Conservation (phyloP, 2,113 vertebrate genomes). For the Siniperca chuatsi region DNA sequence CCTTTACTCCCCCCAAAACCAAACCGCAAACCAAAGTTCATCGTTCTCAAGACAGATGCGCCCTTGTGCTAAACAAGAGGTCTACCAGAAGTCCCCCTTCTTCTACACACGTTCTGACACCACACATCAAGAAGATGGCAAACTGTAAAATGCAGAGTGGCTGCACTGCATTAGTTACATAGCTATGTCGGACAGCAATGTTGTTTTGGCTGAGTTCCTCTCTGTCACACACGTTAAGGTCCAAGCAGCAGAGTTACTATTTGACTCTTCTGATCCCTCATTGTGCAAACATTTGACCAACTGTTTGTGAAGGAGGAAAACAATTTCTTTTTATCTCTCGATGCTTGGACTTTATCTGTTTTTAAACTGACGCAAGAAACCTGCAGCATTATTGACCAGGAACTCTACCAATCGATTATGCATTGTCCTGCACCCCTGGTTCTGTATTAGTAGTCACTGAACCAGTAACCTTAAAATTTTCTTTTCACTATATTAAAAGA, state of each 20-base stretch:
- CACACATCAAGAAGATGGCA: slow-evolving; percentile 60
- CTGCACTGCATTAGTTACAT: slow-evolving; percentile 79
- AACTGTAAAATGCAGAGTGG: slow-evolving; percentile 56
- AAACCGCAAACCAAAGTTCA: slow-evolving; percentile 63
- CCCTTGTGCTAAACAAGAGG: slow-evolving; percentile 88
- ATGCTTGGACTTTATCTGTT: slow-evolving; percentile 60
- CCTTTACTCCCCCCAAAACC: slow-evolving; percentile 11
- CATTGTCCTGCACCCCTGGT: slow-evolving; percentile 61
- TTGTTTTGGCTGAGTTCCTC: slow-evolving; percentile 67
- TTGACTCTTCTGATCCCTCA: slow-evolving; percentile 22
- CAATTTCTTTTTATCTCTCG: slow-evolving; percentile 21
- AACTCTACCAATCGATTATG: slow-evolving; percentile 70
- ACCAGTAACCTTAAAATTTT: slow-evolving; percentile 72
- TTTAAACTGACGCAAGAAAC: slow-evolving; percentile 35
- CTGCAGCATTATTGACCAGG: slow-evolving; percentile 37
- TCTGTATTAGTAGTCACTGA: slow-evolving; percentile 57
- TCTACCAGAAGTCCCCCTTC: slow-evolving; percentile 87
- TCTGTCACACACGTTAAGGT: slow-evolving; percentile 27
- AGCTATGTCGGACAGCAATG: slow-evolving; percentile 55
- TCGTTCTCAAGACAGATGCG: slow-evolving; percentile 81
- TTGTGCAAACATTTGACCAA: slow-evolving; percentile 84
- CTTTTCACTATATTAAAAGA: slow-evolving; percentile 47
- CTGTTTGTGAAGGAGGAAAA: slow-evolving; percentile 80
- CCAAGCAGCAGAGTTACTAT: slow-evolving; percentile 51
- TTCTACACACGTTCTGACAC: slow-evolving; percentile 85